These are phyloP conservation scores for Fragum whitleyi DNA, from an alignment of 2,888 invertebrate genomes.

Conservation along the genomic window DNA sequence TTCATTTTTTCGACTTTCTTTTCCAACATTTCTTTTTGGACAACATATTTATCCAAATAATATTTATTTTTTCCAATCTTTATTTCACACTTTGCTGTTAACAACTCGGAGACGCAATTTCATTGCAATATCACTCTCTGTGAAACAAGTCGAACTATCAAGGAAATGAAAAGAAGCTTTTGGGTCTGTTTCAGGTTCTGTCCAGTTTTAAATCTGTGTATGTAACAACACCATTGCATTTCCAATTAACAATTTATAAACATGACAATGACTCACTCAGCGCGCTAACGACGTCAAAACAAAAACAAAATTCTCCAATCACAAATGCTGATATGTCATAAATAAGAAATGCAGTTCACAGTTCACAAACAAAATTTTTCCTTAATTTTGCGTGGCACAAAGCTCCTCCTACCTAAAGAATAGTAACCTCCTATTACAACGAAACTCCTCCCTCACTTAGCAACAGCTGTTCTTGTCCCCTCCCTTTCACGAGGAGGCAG, in stretches of 20 bases:
- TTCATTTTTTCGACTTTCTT: no score
- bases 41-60: no score
- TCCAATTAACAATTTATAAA: neutral
- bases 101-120: constrained; percentile 25
- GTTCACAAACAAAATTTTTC: constrained; percentile 5
- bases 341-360: constrained; percentile 51
- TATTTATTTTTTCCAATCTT: no score
- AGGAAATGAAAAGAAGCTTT: no score
- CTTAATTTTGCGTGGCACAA: constrained; percentile 23
- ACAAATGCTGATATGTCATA: constrained; percentile 58
- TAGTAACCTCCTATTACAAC: neutral
- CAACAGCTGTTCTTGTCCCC: constrained; percentile 45
- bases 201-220: no score
- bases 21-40: no score
- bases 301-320: neutral
- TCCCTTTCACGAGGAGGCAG: constrained; percentile 38
- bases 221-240: neutral
- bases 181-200: no score
- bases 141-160: no score
- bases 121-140: constrained; percentile 23
- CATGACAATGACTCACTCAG: neutral
- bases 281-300: neutral
- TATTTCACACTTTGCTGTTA: neutral
- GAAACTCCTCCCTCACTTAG: constrained; percentile 29
- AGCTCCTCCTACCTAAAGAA: neutral